Evolutionary conservation across 2,797 vertebrate species (phyloP), one percentile per base, ranked within the genome.

Genomic region (Crotalus adamanteus): DNA sequence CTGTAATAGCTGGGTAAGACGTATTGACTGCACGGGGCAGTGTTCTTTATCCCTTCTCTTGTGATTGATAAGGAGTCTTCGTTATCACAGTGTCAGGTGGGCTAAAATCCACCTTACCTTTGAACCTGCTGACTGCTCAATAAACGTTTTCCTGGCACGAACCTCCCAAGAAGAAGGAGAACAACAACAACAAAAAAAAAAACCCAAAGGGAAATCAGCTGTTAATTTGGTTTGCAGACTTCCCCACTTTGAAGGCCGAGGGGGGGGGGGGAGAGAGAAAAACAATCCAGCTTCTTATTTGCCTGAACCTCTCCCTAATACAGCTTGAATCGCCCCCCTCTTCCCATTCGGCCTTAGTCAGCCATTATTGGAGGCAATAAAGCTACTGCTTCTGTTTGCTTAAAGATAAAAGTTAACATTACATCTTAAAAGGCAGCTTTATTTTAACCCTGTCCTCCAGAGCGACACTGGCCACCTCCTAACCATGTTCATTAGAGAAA

Each of bases 241-340:
- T 53, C 51, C 7, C 47, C 5, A 51, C 3, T 47, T 55, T 47
- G 56, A 53, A 61, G 20, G 3, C 25, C 57, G 37, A 37, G 37
- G 6, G 26, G 42, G 65, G 13, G 47, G 2, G 47, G 47, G 0
- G 47, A 3, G 6, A 1, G 8, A 1, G 20, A 61, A 89, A 37
- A 3, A 0, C 25, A 7, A 4, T 28, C 2, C 28, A 63, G 7
- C 20, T 13, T 85, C 89, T 53, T 86, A 31, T 26, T 86, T 73
- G 26, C 37, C 55, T 90, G 83, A 92, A 86, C 88, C 87, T 51
- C 92, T 87, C 8, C 83, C 92, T 86, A 73, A 18, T 87, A 26
- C 26, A 31, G 12, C 61, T 90, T 37, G 42, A 26, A 37, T 83
- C 26, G 12, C n/a, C 57, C 61, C 55, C 55, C 20, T 47, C 22